Conservation (phyloP, 2,797 vertebrate genomes). For the Enoplosus armatus region DNA sequence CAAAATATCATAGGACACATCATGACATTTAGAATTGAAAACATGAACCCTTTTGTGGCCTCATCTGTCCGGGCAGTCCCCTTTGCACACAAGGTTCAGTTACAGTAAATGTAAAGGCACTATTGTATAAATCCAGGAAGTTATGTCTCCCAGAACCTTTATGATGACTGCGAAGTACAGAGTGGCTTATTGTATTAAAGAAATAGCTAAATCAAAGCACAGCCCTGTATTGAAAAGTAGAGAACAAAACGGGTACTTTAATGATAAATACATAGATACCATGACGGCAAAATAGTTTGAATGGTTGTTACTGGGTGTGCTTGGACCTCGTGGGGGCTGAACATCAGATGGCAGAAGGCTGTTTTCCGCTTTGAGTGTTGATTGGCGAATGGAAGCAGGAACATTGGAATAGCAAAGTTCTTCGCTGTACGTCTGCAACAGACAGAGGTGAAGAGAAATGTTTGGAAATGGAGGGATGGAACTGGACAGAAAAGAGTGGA, state of each 20-base stretch:
- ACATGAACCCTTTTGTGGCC: constrained; percentile 9
- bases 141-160: not conserved
- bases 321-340: constrained; percentile 9
- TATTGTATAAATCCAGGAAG: constrained; percentile 17
- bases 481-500: not conserved
- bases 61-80: not conserved
- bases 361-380: constrained; percentile 18
- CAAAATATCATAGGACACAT: constrained; percentile 20
- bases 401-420: not conserved
- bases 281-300: constrained; percentile 4
- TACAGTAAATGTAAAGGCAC: constrained; percentile 16
- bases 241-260: not conserved
- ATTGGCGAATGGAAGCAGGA: not conserved
- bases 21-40: constrained; percentile 29
- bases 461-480: not conserved
- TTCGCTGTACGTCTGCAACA: constrained; percentile 1
- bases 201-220: not conserved
- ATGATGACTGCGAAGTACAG: not conserved
- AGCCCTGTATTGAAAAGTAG: not conserved
- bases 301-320: constrained; percentile 6
- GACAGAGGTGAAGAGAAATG: not conserved
- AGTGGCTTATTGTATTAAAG: not conserved
- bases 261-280: constrained; percentile 4
- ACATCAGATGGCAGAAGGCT: constrained; percentile 14
- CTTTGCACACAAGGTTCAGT: constrained; percentile 2